A percentile compares a stretch with the other conserved stretches of the same genome.
These are phyloP conservation scores for Cosmia trapezina DNA, from an alignment of 2,888 invertebrate species.

Conservation along the genomic window DNA sequence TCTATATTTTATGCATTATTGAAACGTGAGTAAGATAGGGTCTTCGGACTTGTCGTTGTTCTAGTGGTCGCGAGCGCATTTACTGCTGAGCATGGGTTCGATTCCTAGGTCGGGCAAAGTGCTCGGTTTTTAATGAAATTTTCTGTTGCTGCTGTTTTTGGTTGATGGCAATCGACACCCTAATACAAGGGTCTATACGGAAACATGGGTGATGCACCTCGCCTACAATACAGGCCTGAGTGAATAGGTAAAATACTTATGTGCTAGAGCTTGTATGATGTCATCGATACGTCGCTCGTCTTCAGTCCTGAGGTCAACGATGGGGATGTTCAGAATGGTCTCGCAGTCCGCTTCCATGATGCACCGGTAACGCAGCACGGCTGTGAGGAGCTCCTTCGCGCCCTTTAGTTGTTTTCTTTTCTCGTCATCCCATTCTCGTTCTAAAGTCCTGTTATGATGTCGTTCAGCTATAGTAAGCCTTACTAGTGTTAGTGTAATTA, in stretches of 20 bases:
- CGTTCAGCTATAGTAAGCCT: not conserved
- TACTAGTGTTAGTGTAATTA: not conserved
- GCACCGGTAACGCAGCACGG: constrained; percentile 80
- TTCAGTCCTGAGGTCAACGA: constrained; percentile 75
- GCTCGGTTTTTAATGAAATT: too few relatives aligned
- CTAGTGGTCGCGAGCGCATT: not conserved
- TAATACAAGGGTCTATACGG: not conserved
- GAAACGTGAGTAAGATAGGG: not conserved
- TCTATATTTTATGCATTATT: not conserved
- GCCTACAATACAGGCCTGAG: not conserved
- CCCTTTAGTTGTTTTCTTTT: constrained; percentile 76
- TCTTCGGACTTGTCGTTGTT: not conserved
- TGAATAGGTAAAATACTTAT: constrained; percentile 69
- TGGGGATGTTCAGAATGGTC: constrained; percentile 76
- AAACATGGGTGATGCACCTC: not conserved
- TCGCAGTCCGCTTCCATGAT: constrained; percentile 77
- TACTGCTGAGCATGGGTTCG: not conserved
- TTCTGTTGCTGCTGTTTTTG: not conserved
- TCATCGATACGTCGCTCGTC: constrained; percentile 77
- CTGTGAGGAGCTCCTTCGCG: constrained; percentile 78
- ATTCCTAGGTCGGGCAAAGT: not conserved
- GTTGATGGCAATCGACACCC: too few relatives aligned
- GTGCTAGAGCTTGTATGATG: constrained; percentile 78
- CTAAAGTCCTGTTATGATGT: constrained; percentile 75
- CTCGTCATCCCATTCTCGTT: constrained; percentile 81